Evolutionary conservation across 2,113 vertebrate genomes (phyloP), one percentile per base, ranked within the genome.

Genomic region (Pseudopodoces humilis): DNA sequence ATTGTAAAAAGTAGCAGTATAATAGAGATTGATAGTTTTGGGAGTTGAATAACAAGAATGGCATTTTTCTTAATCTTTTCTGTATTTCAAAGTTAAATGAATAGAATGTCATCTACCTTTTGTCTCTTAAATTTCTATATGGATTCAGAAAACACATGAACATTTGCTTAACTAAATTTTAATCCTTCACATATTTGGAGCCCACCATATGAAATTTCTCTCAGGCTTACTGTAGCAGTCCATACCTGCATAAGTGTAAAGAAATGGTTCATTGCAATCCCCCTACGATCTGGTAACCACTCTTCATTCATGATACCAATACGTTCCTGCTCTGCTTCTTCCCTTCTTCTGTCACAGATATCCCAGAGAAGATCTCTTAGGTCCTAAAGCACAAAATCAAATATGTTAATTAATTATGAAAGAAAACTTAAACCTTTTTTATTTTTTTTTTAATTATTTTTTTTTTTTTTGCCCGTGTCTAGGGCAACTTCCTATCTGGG

Each of bases 211-310:
- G 10, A 85, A 90, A 85, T n/a, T 69, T 17, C 31, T 63, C 41
- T 70, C 21, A 31, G 7, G 27, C 4, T 25, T 67, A 83, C 4
- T 41, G 2, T 44, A 69, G 31, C 3, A 75, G 60, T 43, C 23
- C 90, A 79, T 96, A 99, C 99, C 99, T 99, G 99, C 96, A 98
- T 98, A 71, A 99, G 97, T 12, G 97, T 95, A 83, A 98, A 98
- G 96, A 98, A 99, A 94, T 99, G 97, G 94, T 99, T 99, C 81
- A 99, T 91, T 19, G 98, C 90, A 13, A 99, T 69, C 3, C 94
- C 96, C 0, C 91, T 95, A 7, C 80, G 97, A 82, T 99, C 98
- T n/a, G 97, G 97, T 60, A 99, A 64, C 99, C 99, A 99, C 39
- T 95, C 97, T 35, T 98, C 94, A 6, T 94, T 96, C 92, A 98